phyloP scores from a whole-genome alignment of 1,140 invertebrate species.

The Planococcus citri region DNA sequence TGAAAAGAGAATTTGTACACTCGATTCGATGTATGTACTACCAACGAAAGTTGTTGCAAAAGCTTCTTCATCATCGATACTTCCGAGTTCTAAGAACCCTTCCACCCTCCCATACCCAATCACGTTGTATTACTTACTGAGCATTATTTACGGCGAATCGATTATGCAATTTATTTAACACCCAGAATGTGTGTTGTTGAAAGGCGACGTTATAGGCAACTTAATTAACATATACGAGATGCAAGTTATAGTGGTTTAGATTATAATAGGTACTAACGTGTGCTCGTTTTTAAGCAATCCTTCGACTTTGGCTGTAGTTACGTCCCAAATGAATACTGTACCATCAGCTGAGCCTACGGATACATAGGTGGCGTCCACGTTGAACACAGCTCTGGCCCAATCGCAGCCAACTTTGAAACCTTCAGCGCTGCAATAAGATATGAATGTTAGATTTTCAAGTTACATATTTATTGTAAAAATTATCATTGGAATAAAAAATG shows the following conservation, averaged over 20 bases:
- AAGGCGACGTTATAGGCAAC: background rate
- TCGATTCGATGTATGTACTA: too few relatives aligned
- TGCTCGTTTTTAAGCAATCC: slow-evolving; percentile 71
- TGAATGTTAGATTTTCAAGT: too few relatives aligned
- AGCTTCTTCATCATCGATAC: too few relatives aligned
- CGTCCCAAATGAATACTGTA: slow-evolving; percentile 82
- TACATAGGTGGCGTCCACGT: slow-evolving; percentile 75
- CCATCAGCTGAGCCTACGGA: slow-evolving; percentile 84
- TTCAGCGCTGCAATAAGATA: slow-evolving; percentile 60
- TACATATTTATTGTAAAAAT: background rate
- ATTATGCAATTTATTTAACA: background rate
- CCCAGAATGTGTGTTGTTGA: background rate
- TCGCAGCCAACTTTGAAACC: slow-evolving; percentile 91
- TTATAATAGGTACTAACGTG: slow-evolving; percentile 51
- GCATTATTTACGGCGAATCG: background rate
- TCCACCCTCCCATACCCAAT: too few relatives aligned
- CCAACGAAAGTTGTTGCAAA: too few relatives aligned
- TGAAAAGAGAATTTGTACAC: too few relatives aligned
- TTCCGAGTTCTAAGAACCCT: too few relatives aligned
- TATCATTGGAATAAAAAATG: background rate
- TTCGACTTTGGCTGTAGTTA: slow-evolving; percentile 60
- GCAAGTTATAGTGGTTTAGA: too few relatives aligned
- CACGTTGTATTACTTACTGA: too few relatives aligned
- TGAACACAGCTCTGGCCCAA: slow-evolving; percentile 83
- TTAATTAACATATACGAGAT: background rate